Evolutionary conservation across 23 tunicate genomes (phyloP).

Genomic region (Corella eumyota): DNA sequence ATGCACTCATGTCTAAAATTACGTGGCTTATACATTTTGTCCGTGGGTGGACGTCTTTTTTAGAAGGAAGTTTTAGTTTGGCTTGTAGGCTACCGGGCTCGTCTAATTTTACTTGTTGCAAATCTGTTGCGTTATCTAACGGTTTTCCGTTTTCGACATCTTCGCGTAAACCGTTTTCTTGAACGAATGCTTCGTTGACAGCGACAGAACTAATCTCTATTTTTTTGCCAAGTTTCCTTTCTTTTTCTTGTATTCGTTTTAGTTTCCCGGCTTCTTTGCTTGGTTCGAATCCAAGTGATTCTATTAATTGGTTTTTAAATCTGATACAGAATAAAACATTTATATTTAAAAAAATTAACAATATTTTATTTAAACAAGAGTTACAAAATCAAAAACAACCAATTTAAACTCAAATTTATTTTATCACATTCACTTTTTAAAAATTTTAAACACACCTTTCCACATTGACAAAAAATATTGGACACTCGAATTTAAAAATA

Average conservation of each 20-base stretch:
- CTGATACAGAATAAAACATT: slow-evolving; percentile 13
- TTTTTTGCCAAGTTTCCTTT: slow-evolving; percentile 1
- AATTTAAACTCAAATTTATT: no score
- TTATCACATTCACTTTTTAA: neutral
- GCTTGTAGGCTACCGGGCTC: no score
- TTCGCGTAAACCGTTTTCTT: slow-evolving; percentile 5
- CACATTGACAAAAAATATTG: slow-evolving; percentile 61
- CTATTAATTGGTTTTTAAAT: slow-evolving; percentile 26
- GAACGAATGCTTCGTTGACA: neutral
- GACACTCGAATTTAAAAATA: slow-evolving; percentile 39
- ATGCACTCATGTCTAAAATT: slow-evolving; percentile 55
- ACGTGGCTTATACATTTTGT: slow-evolving; percentile 5
- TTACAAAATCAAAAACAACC: no score
- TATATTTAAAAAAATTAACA: neutral
- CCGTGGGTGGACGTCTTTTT: neutral
- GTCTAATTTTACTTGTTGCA: neutral
- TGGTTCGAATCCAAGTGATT: slow-evolving; percentile 49
- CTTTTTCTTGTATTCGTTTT: slow-evolving; percentile 15
- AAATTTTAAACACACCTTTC: slow-evolving; percentile 31
- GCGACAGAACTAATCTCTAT: neutral
- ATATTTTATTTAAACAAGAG: no score
- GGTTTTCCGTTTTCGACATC: neutral
- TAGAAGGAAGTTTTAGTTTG: no score
- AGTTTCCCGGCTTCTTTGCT: slow-evolving; percentile 11
- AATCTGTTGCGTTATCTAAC: neutral